These are phyloP conservation scores for Lydus trimaculatus DNA, from an alignment of 2,888 invertebrate species.

Conservation along the genomic window DNA sequence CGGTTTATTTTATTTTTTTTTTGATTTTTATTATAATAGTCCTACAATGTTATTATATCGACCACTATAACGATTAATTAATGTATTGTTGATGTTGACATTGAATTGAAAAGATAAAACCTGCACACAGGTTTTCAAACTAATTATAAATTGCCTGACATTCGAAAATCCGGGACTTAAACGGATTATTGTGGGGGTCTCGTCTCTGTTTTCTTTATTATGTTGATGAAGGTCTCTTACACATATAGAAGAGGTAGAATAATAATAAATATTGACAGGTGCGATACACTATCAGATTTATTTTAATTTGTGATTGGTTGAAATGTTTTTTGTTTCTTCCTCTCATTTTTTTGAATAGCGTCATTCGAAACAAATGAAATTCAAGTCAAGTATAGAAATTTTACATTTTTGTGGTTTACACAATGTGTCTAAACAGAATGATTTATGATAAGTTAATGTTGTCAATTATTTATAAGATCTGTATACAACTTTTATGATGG, in stretches of 20 bases:
- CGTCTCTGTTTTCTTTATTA: not conserved
- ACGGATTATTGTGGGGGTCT: conserved; percentile 24
- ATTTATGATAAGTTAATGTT: not conserved
- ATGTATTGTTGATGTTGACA: conserved; percentile 47
- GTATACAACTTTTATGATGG: not conserved
- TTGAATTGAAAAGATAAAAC: conserved; percentile 46
- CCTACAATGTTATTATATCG: not conserved
- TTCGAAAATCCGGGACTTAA: conserved; percentile 25
- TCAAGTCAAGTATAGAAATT: not conserved
- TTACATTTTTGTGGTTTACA: not conserved
- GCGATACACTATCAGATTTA: conserved; percentile 5
- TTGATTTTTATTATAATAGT: not conserved
- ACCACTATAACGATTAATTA: conserved; percentile 43
- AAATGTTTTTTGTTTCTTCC: not conserved
- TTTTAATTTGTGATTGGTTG: not conserved
- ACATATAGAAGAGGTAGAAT: not conserved
- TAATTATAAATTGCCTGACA: conserved; percentile 47
- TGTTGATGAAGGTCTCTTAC: conserved; percentile 34
- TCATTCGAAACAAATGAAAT: not conserved
- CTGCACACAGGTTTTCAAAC: conserved; percentile 39
- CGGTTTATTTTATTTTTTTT: not conserved
- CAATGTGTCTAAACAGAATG: not conserved
- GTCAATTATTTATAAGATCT: not conserved
- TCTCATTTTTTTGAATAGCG: not conserved
- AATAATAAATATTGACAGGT: conserved; percentile 3